A percentile compares a stretch with the other conserved stretches of the same genome.
Evolutionary conservation across 1,140 invertebrate genomes (phyloP).

Genomic region (Limonius californicus): DNA sequence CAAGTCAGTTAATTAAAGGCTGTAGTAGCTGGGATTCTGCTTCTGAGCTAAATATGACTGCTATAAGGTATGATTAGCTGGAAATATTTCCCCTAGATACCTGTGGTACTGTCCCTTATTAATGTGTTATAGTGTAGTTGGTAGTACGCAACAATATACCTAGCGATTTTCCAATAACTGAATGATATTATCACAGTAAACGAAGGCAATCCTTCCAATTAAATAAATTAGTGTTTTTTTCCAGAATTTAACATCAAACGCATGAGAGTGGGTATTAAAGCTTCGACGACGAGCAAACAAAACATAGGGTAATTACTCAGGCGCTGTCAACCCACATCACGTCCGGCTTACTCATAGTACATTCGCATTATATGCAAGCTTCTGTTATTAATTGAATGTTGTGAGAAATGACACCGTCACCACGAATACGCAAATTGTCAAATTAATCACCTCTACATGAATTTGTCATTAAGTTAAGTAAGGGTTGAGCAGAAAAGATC

Average conservation of each 20-base stretch:
- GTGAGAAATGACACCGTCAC: constrained; percentile 22
- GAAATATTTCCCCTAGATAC: no score
- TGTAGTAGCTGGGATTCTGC: no score
- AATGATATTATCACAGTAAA: no score
- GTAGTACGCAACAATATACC: no score
- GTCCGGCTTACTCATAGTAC: constrained; percentile 22
- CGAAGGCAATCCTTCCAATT: no score
- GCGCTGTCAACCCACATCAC: constrained; percentile 24
- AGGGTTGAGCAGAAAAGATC: no score
- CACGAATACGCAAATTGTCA: constrained; percentile 19
- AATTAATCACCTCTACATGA: constrained; percentile 16
- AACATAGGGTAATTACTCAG: constrained; percentile 24
- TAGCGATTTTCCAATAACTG: no score
- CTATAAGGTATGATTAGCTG: no score
- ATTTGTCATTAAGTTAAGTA: neutral
- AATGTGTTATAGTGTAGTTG: no score
- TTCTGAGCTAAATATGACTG: no score
- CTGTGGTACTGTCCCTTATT: no score
- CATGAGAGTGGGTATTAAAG: neutral
- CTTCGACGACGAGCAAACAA: neutral
- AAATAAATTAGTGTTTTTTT: constrained; percentile 20
- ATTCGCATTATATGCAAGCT: constrained; percentile 20
- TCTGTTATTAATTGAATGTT: constrained; percentile 19
- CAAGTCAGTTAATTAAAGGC: no score
- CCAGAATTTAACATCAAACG: constrained; percentile 13